Evolutionary conservation across 2,888 invertebrate genomes (phyloP).

Genomic region (Agrenia bidenticulata): DNA sequence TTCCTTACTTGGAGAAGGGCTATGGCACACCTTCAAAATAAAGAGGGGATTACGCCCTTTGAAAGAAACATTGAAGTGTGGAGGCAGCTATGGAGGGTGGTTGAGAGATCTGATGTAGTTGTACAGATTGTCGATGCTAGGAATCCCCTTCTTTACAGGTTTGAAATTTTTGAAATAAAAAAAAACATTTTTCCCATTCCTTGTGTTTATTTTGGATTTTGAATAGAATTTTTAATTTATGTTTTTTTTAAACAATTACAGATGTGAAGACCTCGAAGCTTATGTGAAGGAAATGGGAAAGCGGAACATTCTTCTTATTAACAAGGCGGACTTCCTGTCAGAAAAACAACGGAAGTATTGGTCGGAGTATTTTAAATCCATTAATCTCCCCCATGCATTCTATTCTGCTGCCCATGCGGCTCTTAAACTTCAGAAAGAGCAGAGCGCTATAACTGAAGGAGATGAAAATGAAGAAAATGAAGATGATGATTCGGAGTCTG

Average conservation of each 20-base stretch:
- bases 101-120: slow-evolving; percentile 91
- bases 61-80: slow-evolving; percentile 97
- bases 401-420: slow-evolving; percentile 73
- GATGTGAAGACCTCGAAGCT: slow-evolving; percentile 82
- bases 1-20: slow-evolving; percentile 90
- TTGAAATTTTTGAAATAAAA: background rate
- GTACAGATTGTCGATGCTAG: slow-evolving; percentile 95
- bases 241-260: slow-evolving; percentile 21
- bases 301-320: slow-evolving; percentile 80
- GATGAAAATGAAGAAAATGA: slow-evolving; percentile 45
- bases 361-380: slow-evolving; percentile 78
- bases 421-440: slow-evolving; percentile 17
- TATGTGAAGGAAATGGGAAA: slow-evolving; percentile 83
- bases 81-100: slow-evolving; percentile 97
- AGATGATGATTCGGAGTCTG: slow-evolving; percentile 13
- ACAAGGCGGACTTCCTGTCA: slow-evolving; percentile 92
- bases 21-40: slow-evolving; percentile 74
- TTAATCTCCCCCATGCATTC: slow-evolving; percentile 75
- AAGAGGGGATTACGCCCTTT: slow-evolving; percentile 87
- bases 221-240: too few species aligned
- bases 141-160: slow-evolving; percentile 86
- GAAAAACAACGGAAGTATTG: slow-evolving; percentile 76
- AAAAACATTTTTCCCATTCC: slow-evolving; percentile 3
- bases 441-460: slow-evolving; percentile 54
- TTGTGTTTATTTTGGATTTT: too few species aligned